These are phyloP conservation scores for Lepidothrix coronata DNA, from an alignment of 2,113 vertebrate species.

Conservation along the genomic window DNA sequence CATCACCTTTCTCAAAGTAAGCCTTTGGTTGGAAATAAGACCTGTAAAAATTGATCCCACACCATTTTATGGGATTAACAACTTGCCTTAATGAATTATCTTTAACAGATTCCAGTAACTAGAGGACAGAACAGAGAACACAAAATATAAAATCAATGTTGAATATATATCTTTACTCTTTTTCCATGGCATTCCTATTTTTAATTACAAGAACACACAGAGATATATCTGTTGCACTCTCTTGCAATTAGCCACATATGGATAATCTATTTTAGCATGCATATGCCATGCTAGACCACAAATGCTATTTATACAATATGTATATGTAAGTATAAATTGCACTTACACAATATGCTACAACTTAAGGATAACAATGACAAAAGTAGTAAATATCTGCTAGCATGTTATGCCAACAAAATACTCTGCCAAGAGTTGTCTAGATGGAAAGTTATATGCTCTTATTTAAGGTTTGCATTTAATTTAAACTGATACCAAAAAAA, in stretches of 20 bases:
- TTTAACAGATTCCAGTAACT: background rate
- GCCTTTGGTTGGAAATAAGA: background rate
- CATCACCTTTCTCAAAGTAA: background rate
- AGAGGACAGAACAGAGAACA: background rate
- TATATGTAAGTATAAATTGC: background rate
- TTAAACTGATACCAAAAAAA: background rate
- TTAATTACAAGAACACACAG: background rate
- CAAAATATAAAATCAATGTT: background rate
- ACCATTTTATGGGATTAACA: background rate
- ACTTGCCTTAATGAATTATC: background rate
- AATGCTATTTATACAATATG: constrained; percentile 35
- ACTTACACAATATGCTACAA: constrained; percentile 31
- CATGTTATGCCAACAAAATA: background rate
- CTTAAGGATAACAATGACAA: constrained; percentile 29
- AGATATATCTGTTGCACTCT: background rate
- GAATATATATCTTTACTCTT: background rate
- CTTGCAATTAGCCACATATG: constrained; percentile 7
- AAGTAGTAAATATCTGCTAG: constrained; percentile 22
- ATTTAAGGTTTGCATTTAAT: background rate
- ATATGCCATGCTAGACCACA: background rate
- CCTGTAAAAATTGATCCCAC: background rate
- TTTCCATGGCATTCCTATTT: background rate
- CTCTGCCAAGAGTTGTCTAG: background rate
- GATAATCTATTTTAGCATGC: background rate
- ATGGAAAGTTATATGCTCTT: constrained; percentile 5